Evolutionary conservation across 1,140 invertebrate genomes (phyloP).

Genomic region (Bilobella aurantiaca): DNA sequence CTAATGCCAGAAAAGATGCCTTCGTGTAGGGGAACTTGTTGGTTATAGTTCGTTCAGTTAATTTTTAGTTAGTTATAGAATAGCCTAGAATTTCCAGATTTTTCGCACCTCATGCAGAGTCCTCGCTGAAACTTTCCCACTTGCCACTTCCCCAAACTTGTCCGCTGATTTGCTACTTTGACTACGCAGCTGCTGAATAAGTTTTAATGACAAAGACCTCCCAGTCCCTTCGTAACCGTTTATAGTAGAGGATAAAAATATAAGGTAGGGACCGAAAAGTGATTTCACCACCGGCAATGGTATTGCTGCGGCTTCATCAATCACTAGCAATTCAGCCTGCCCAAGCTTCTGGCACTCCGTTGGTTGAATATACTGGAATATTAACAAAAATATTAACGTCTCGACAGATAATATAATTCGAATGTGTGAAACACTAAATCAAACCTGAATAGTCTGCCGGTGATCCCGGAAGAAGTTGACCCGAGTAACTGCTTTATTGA

Average conservation of each 20-base stretch:
- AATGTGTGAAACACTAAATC: too few species aligned
- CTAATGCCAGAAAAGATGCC: constrained; percentile 26
- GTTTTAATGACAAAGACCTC: constrained; percentile 85
- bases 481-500: constrained; percentile 89
- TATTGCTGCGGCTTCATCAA: constrained; percentile 98
- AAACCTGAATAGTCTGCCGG: constrained; percentile 89
- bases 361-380: constrained; percentile 80
- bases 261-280: constrained; percentile 83
- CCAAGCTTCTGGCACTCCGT: constrained; percentile 75
- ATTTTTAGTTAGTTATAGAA: too few species aligned
- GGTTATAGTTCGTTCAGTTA: neutral
- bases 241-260: constrained; percentile 93
- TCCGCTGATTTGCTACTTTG: constrained; percentile 44
- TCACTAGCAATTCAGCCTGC: constrained; percentile 88
- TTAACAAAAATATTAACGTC: neutral
- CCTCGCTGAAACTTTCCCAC: too few species aligned
- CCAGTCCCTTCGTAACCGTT: constrained; percentile 98
- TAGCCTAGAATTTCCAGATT: too few species aligned
- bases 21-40: neutral
- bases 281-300: constrained; percentile 85
- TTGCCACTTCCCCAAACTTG: too few species aligned
- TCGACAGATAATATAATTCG: neutral
- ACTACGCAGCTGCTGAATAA: constrained; percentile 75
- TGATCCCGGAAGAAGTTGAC: constrained; percentile 77
- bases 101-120: too few species aligned